Conservation (phyloP, 1,140 invertebrate genomes). For the Drosophila asahinai region DNA sequence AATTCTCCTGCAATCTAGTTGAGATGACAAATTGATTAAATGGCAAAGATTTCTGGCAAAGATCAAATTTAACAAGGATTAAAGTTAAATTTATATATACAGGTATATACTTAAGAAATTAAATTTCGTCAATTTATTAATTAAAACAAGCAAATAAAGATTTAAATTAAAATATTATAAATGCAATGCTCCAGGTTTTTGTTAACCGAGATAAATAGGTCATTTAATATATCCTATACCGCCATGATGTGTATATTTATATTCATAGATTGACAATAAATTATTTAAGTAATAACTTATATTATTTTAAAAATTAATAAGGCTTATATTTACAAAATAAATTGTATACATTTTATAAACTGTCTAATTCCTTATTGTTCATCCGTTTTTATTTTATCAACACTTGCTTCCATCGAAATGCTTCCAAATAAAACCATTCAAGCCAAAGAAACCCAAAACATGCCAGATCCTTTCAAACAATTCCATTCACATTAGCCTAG, state of each 20-base stretch:
- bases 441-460: constrained; percentile 21
- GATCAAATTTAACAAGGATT: background rate
- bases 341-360: background rate
- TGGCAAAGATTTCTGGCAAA: constrained; percentile 7
- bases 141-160: too few species aligned
- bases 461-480: constrained; percentile 13
- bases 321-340: background rate
- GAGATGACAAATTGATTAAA: constrained; percentile 30
- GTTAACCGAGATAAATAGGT: too few species aligned
- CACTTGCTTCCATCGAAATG: background rate
- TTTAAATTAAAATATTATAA: too few species aligned
- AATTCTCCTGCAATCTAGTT: background rate
- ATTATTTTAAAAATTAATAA: background rate
- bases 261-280: too few species aligned
- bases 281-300: too few species aligned
- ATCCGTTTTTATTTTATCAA: background rate
- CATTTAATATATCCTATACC: too few species aligned
- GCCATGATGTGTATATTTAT: too few species aligned
- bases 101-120: too few species aligned
- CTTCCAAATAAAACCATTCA: constrained; percentile 6
- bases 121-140: too few species aligned
- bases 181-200: too few species aligned
- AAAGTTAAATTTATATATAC: too few species aligned
- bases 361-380: background rate
- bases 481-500: constrained; percentile 51